Evolutionary conservation across 2,797 vertebrate species (phyloP), one percentile per base, ranked within the genome.

Genomic region (Danio choprae): DNA sequence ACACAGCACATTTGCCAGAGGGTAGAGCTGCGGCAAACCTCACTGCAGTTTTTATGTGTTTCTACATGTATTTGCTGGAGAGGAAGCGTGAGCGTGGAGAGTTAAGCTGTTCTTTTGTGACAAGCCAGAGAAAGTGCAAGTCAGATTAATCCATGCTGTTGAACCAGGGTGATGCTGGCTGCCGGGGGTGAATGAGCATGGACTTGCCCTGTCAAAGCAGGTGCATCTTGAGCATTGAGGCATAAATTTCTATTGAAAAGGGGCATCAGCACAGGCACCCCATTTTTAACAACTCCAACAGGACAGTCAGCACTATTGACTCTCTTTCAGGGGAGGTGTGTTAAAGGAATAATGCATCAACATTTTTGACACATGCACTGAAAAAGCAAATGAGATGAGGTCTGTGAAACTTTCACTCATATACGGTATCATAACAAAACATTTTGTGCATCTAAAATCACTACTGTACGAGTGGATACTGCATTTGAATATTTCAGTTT

Each of bases 91-190:
- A 75, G 44, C 58, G 44, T 43, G 20, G 50, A 63, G 72, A 51
- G 46, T 72, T 82, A 74, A 85, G 75, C 80, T 74, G 46, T 82
- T 67, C 81, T 69, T 75, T 80, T 84, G 80, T 81, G 60, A 74
- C 46, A 72, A 67, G 60, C 43, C 80, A 59, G 68, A 68, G 75
- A 86, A 80, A 86, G 56, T 74, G 78, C 73, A 36, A 73, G 50
- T 74, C 72, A 29, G 69, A 36, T 82, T 83, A 85, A 83, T 87
- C 86, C 60, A 62, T 41, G 18, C 41, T 5, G 55, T 77, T 77
- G 62, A 76, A 77, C 68, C 51, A 7, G 46, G 62, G 12, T 38
- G 40, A 79, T 60, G 46, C 68, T 38, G 36, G 59, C 51, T 2
- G 46, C 55, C 4, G 36, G 5, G 65, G 22, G 36, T 85, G 63